These are phyloP conservation scores for Brachionus rotundiformis DNA, from an alignment of 1,140 invertebrate genomes.

Conservation along the genomic window DNA sequence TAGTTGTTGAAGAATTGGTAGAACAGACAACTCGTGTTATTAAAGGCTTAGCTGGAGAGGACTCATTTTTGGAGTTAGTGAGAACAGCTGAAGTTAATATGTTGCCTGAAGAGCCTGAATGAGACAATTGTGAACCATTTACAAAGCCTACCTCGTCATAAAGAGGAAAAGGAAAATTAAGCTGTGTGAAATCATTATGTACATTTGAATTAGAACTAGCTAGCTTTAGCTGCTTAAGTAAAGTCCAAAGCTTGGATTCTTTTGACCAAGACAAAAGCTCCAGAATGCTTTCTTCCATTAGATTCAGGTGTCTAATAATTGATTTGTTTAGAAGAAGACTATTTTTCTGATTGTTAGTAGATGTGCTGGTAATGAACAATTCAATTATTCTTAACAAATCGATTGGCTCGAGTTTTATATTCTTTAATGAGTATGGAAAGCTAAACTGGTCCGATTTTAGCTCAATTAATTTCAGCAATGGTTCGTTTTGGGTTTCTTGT, in stretches of 20 bases:
- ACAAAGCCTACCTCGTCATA: conserved; percentile 18
- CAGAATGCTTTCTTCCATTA: conserved; percentile 20
- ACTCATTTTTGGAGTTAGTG: neutral
- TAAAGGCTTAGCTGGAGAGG: neutral
- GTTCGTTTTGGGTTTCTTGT: neutral
- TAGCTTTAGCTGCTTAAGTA: neutral
- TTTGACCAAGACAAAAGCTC: neutral
- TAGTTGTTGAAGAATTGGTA: conserved; percentile 32
- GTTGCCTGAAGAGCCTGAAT: neutral
- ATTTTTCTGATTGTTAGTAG: neutral
- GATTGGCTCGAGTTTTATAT: neutral
- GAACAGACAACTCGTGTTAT: conserved; percentile 26
- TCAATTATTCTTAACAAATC: conserved; percentile 32
- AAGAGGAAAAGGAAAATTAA: conserved; percentile 26
- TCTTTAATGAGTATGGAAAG: conserved; percentile 23
- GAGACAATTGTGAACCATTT: neutral
- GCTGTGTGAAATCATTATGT: neutral
- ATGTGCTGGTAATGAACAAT: conserved; percentile 22
- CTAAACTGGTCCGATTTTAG: neutral
- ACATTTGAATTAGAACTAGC: neutral
- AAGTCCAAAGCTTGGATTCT: neutral
- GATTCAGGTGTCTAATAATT: conserved; percentile 1
- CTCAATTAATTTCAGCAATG: neutral
- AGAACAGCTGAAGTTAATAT: conserved; percentile 9
- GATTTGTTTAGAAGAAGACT: neutral